Evolutionary conservation across 2,888 invertebrate species (phyloP), one percentile per base, ranked within the genome.

Genomic region (Gastracanthus pulcherrimus): DNA sequence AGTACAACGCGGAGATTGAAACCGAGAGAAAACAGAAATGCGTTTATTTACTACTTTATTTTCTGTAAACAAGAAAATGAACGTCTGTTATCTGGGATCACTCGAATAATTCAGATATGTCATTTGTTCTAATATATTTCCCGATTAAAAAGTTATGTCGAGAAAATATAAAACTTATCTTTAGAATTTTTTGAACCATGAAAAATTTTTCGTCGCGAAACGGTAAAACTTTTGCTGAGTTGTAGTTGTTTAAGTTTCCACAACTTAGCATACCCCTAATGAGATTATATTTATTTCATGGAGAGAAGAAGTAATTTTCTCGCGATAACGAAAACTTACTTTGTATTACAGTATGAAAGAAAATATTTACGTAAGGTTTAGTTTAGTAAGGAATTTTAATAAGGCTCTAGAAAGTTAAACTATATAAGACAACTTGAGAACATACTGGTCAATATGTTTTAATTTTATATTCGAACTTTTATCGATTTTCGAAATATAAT

Each of bases 231-330:
- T n/a, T n/a, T n/a, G n/a, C n/a, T n/a, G n/a, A n/a, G n/a, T n/a
- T n/a, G n/a, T n/a, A n/a, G n/a, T 55, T 55, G 55, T 55, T 55
- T 26, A 26, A 55, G 23, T 55, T 55, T 26, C 55, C 55, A 26
- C 55, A 11, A 26, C 23, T 11, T 26, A 11, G 11, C 0, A 23
- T 26, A 26, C n/a, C 16, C 11, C 16, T 45, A 26, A 45, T 45
- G 45, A 67, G 45, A 67, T 67, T 45, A 67, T 45, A 29, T 67
- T 67, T 67, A 67, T 29, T 67, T 67, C 45, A 26, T 67, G 16
- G 16, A 41, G 45, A 3, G 23, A 26, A 13, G 9, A n/a, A 45
- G 41, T 67, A 29, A 36, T 67, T 45, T 67, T 29, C 6, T 34
- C 34, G 34, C 29, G 31, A 16, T 26, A 55, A 55, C 23, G 23